Percentiles rank a stretch among this genome's conserved stretches.
Conservation (phyloP, 2,113 vertebrate genomes). For the Nyctibius bracteatus region DNA sequence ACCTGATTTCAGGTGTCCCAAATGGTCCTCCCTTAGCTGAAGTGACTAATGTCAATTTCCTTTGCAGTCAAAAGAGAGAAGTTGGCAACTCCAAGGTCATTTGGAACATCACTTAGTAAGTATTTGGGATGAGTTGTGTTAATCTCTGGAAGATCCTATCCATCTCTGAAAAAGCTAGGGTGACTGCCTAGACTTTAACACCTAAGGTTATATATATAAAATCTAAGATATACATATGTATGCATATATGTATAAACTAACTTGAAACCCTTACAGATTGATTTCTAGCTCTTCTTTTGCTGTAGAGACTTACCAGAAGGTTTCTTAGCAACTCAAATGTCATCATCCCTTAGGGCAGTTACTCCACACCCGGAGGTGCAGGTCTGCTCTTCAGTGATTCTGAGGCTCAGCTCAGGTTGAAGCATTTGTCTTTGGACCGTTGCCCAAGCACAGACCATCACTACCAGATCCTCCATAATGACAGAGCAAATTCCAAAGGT, state of each 20-base stretch:
- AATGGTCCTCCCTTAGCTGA: not conserved
- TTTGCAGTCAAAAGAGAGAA: not conserved
- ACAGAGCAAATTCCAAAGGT: not conserved
- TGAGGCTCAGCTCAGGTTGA: not conserved
- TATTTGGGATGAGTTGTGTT: not conserved
- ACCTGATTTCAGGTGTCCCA: not conserved
- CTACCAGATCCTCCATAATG: not conserved
- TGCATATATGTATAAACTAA: not conserved
- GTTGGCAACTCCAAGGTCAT: not conserved
- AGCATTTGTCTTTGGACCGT: not conserved
- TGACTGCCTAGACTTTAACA: not conserved
- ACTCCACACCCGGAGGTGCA: not conserved
- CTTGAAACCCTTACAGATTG: not conserved
- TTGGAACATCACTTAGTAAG: not conserved
- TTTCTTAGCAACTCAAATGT: not conserved
- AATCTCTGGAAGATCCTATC: not conserved
- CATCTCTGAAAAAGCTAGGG: not conserved
- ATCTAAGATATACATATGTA: not conserved
- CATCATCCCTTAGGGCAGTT: not conserved
- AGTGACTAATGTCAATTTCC: not conserved
- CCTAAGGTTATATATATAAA: accelerated
- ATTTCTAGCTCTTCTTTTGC: not conserved
- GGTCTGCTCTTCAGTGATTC: not conserved
- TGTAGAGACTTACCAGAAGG: not conserved
- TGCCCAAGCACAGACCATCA: not conserved